These are phyloP conservation scores for Austrofundulus limnaeus DNA, from an alignment of 2,113 vertebrate genomes.

Conservation along the genomic window DNA sequence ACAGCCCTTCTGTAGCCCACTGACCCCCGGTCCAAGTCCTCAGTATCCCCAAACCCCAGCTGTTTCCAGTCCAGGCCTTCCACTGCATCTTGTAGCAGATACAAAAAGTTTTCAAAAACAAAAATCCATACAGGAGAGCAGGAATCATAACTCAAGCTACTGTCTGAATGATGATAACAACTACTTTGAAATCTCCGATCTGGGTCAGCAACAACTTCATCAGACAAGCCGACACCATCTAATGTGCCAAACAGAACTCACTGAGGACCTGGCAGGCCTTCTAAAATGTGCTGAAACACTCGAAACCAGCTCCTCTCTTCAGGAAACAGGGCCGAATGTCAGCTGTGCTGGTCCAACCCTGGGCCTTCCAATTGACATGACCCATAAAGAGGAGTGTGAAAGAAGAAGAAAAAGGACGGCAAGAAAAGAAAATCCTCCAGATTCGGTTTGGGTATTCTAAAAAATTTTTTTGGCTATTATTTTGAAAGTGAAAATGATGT, in stretches of 20 bases:
- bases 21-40: constrained; percentile 54
- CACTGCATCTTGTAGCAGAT: constrained; percentile 1
- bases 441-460: constrained; percentile 38
- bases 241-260: background rate
- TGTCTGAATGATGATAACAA: background rate
- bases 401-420: constrained; percentile 4
- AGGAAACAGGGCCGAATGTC: background rate
- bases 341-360: background rate
- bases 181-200: constrained; percentile 8
- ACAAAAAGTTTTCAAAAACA: background rate
- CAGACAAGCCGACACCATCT: background rate
- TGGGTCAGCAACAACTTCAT: constrained; percentile 2
- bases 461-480: too few relatives aligned
- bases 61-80: constrained; percentile 31
- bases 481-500: background rate
- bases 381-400: constrained; percentile 1
- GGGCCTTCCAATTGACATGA: background rate
- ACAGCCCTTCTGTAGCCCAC: constrained; percentile 52
- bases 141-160: background rate
- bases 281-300: background rate
- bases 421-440: background rate
- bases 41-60: constrained; percentile 51
- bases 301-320: constrained; percentile 2
- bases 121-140: background rate
- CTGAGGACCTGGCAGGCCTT: constrained; percentile 11